Percentiles rank a stretch among this genome's conserved stretches.
Conservation (phyloP, 2,113 vertebrate species). For the Prolemur simus region DNA sequence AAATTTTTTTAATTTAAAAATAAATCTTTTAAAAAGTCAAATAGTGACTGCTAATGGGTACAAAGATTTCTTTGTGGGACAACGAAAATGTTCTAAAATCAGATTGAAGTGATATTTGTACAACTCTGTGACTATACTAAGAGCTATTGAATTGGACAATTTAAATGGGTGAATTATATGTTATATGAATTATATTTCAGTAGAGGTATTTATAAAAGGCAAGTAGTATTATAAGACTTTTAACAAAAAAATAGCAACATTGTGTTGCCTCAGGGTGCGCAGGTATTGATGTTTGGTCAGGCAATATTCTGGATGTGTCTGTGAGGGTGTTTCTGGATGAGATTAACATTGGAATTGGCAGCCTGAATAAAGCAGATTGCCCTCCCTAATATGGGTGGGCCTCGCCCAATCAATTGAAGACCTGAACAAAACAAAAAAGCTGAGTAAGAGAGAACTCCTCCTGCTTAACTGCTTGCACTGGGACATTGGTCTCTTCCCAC, state of each 20-base stretch:
- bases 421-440: background rate
- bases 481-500: background rate
- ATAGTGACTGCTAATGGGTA: background rate
- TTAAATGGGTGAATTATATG: background rate
- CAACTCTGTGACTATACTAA: background rate
- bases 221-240: background rate
- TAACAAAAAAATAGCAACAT: background rate
- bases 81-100: background rate
- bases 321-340: background rate
- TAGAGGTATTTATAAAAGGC: background rate
- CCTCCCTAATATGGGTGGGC: background rate
- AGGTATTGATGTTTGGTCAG: background rate
- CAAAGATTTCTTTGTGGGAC: background rate
- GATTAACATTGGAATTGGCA: background rate
- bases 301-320: background rate
- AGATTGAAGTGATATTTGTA: background rate
- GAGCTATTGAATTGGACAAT: background rate
- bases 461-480: background rate
- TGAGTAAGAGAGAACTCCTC: background rate
- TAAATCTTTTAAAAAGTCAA: background rate
- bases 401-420: background rate
- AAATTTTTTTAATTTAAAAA: background rate
- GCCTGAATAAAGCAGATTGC: background rate
- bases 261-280: background rate
- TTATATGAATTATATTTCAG: background rate